Conservation (phyloP, 1,140 invertebrate species). For the Cydia pomonella region DNA sequence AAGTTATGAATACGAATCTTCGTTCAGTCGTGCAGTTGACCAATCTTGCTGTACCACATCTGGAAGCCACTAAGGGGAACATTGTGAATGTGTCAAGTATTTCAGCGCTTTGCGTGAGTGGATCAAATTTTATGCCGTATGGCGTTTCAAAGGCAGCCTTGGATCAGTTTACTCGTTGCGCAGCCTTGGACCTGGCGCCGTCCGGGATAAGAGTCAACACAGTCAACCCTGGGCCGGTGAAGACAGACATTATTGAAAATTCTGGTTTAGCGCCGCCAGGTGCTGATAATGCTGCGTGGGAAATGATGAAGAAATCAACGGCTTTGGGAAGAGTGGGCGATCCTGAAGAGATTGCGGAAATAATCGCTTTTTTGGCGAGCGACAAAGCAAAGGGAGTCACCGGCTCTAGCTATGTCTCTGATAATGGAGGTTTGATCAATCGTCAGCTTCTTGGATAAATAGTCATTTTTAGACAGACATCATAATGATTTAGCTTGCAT, state of each 20-base stretch:
- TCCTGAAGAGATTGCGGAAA: constrained; percentile 47
- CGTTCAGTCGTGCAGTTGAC: constrained; percentile 85
- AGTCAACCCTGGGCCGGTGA: constrained; percentile 88
- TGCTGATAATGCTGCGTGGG: constrained; percentile 8
- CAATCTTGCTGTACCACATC: constrained; percentile 85
- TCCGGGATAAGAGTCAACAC: constrained; percentile 90
- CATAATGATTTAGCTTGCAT: neutral
- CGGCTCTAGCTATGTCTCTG: constrained; percentile 44
- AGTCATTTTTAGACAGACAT: neutral
- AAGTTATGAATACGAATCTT: constrained; percentile 85
- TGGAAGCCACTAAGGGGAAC: constrained; percentile 85
- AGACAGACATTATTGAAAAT: constrained; percentile 82
- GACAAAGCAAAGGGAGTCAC: constrained; percentile 50
- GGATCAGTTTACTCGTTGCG: constrained; percentile 91
- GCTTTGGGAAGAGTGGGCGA: constrained; percentile 39
- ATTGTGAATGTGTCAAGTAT: constrained; percentile 90
- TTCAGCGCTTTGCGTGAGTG: constrained; percentile 57
- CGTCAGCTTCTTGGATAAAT: constrained; percentile 5
- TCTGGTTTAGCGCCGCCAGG: neutral
- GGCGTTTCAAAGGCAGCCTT: constrained; percentile 91
- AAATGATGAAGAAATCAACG: constrained; percentile 33
- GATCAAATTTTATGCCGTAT: constrained; percentile 73
- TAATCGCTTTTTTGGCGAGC: constrained; percentile 47
- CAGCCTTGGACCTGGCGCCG: constrained; percentile 86
- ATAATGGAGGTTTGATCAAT: constrained; percentile 40